Conservation (phyloP, 92 coral and sea anemone species). For the Heteractis magnifica region DNA sequence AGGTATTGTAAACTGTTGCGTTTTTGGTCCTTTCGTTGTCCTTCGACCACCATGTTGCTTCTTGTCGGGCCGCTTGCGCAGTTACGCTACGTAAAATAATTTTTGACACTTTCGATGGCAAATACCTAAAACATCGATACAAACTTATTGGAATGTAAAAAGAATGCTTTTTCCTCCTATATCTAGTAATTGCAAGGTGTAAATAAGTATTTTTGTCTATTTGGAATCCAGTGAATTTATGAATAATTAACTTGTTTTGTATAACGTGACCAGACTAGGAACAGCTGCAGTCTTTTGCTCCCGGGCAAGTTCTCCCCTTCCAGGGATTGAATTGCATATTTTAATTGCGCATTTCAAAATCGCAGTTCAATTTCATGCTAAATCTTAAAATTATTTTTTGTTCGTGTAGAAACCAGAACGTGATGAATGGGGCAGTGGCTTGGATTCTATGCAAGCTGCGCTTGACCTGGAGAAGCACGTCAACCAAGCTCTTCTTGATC, state of each 20-base stretch:
- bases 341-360: no score
- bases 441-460: conserved; percentile 76
- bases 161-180: background rate
- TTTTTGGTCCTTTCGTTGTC: background rate
- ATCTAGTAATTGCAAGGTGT: background rate
- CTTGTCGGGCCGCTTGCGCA: conserved; percentile 16
- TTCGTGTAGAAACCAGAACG: conserved; percentile 76
- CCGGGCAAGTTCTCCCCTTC: no score
- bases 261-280: background rate
- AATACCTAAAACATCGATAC: background rate
- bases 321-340: no score
- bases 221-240: background rate
- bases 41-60: conserved; percentile 28
- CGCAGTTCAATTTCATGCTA: background rate
- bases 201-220: background rate
- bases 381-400: background rate
- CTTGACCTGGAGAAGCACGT: conserved; percentile 92
- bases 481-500: conserved; percentile 75
- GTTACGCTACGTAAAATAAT: background rate
- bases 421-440: conserved; percentile 81
- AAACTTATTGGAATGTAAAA: background rate
- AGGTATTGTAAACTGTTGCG: conserved; percentile 44
- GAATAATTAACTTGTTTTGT: background rate
- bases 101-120: background rate
- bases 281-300: background rate